Evolutionary conservation across 2,113 vertebrate genomes (phyloP).

Genomic region (Oceanites oceanicus): DNA sequence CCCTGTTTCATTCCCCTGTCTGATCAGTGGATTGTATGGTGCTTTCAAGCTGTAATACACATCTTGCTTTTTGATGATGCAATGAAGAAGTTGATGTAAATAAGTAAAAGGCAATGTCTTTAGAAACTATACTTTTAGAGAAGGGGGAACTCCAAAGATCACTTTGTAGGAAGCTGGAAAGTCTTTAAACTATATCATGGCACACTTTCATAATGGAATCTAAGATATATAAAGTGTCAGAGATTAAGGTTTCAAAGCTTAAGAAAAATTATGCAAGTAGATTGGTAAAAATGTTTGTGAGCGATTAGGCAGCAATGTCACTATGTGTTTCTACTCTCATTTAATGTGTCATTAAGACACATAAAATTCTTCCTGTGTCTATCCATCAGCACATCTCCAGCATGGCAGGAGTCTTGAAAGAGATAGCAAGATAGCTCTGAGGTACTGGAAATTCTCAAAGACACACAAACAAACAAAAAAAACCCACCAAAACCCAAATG

Average conservation of each 20-base stretch:
- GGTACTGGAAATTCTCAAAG: neutral
- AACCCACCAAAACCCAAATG: neutral
- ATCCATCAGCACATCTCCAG: neutral
- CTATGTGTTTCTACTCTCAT: neutral
- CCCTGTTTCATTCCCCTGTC: neutral
- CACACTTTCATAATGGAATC: neutral
- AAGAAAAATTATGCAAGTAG: neutral
- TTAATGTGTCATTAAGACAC: neutral
- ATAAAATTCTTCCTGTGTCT: neutral
- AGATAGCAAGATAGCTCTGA: neutral
- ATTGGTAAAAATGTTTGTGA: neutral
- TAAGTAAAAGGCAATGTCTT: neutral
- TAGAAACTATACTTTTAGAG: neutral
- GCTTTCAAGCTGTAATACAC: constrained; percentile 35
- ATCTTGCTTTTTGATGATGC: constrained; percentile 17
- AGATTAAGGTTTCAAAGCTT: neutral
- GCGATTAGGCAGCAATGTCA: neutral
- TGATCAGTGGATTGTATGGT: neutral
- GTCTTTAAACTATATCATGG: neutral
- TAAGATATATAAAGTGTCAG: neutral
- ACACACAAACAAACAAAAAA: neutral
- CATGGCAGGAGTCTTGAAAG: neutral
- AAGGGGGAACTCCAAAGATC: neutral
- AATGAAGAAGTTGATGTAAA: neutral
- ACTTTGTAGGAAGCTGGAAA: neutral